Percentiles rank a stretch among this genome's conserved stretches.
phyloP scores from a whole-genome alignment of 2,797 vertebrate species.

The Cossypha polioptera region DNA sequence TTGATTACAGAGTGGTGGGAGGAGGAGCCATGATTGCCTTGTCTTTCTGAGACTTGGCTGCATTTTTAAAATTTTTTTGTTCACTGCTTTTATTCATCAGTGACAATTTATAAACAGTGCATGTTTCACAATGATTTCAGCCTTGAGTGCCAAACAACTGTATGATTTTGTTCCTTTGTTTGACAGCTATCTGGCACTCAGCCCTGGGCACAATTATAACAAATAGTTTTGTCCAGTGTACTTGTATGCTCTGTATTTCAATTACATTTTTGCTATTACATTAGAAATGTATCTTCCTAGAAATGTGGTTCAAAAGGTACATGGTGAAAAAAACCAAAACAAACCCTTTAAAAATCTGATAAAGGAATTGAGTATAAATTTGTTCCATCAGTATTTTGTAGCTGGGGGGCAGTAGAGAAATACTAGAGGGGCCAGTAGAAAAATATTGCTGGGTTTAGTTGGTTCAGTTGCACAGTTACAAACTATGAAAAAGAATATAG shows the following conservation, averaged over 20 bases:
- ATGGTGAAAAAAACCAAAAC: background rate
- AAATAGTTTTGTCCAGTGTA: background rate
- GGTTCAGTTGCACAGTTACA: background rate
- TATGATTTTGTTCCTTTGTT: slow-evolving; percentile 65
- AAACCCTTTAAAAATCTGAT: background rate
- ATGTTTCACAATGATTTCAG: slow-evolving; percentile 57
- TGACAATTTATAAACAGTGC: slow-evolving; percentile 58
- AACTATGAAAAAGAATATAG: background rate
- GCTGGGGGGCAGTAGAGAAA: background rate
- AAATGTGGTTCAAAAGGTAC: background rate
- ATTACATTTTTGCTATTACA: background rate
- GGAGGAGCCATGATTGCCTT: slow-evolving; percentile 15
- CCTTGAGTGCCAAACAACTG: slow-evolving; percentile 48
- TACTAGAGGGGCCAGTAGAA: background rate
- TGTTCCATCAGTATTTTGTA: background rate
- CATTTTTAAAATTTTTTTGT: slow-evolving; percentile 51
- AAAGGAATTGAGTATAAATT: background rate
- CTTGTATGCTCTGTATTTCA: background rate
- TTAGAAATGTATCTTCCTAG: background rate
- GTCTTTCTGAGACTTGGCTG: slow-evolving; percentile 38
- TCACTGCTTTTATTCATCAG: slow-evolving; percentile 51
- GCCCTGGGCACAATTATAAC: background rate
- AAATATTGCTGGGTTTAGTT: background rate
- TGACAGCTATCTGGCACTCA: slow-evolving; percentile 53
- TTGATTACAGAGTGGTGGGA: background rate